Evolutionary conservation across 2,113 vertebrate species (phyloP).

Genomic region (Meriones unguiculatus): DNA sequence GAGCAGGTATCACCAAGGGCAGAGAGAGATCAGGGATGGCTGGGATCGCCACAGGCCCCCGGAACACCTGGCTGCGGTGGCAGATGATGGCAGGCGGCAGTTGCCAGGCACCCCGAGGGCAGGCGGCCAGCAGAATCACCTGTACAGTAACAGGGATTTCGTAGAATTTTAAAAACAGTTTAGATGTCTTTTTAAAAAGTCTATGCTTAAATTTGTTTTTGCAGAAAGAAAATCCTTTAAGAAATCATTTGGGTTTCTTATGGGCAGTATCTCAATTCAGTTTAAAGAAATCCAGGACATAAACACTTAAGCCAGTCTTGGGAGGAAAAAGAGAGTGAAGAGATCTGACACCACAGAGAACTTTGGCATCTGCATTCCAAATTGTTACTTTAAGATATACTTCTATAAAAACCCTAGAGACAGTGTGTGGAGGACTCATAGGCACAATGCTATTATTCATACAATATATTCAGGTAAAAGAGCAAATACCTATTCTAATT

Average conservation of each 20-base stretch:
- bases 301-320: neutral
- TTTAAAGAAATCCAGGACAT: conserved; percentile 19
- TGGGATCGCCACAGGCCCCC: no score
- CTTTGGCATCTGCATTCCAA: neutral
- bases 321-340: neutral
- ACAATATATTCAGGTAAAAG: neutral
- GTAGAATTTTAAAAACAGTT: conserved; percentile 42
- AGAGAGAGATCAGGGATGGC: no score
- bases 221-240: conserved; percentile 36
- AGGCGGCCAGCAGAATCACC: no score
- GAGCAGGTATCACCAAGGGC: no score
- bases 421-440: neutral
- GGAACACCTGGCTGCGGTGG: no score
- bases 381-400: neutral
- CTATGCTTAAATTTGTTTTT: conserved; percentile 47
- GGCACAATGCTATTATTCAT: neutral
- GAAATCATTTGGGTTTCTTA: neutral
- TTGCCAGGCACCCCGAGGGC: no score
- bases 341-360: conserved; percentile 16
- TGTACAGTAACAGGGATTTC: neutral
- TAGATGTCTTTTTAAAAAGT: neutral
- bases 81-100: no score
- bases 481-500: neutral
- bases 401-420: neutral
- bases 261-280: neutral